Conservation (phyloP, 2,113 vertebrate genomes). For the Tichodroma muraria region DNA sequence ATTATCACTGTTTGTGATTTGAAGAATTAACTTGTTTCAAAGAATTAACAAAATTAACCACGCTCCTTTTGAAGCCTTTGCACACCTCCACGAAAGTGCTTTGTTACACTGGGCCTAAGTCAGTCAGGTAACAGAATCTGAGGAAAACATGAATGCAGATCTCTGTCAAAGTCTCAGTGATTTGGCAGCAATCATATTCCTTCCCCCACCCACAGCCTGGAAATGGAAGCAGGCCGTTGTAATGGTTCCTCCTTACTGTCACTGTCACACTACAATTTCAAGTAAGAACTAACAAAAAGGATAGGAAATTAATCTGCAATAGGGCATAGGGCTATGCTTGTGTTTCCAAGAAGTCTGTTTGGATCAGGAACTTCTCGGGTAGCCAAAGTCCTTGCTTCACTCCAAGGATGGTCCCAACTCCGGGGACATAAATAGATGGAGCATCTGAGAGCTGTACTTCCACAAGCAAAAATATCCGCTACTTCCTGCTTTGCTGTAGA, state of each 20-base stretch:
- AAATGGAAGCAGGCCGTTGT: background rate
- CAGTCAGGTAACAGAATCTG: background rate
- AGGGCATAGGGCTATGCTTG: background rate
- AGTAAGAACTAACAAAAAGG: background rate
- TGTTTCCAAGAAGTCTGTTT: background rate
- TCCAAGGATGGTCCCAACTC: background rate
- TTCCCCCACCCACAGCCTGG: background rate
- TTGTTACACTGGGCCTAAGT: background rate
- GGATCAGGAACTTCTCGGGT: background rate
- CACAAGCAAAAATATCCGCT: slow-evolving; percentile 7
- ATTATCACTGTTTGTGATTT: background rate
- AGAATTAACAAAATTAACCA: background rate
- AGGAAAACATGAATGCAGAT: background rate
- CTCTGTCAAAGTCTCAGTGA: background rate
- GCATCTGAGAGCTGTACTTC: background rate
- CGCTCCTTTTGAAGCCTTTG: background rate
- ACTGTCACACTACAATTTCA: background rate
- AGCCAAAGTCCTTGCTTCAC: background rate
- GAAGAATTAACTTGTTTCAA: background rate
- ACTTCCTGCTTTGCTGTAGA: background rate
- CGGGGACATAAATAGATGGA: background rate
- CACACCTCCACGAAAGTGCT: background rate
- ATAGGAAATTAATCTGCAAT: background rate
- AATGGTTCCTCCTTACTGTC: background rate
- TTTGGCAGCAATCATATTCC: background rate